phyloP scores from a whole-genome alignment of 2,888 invertebrate species.

The Hipparchia sbordonii region DNA sequence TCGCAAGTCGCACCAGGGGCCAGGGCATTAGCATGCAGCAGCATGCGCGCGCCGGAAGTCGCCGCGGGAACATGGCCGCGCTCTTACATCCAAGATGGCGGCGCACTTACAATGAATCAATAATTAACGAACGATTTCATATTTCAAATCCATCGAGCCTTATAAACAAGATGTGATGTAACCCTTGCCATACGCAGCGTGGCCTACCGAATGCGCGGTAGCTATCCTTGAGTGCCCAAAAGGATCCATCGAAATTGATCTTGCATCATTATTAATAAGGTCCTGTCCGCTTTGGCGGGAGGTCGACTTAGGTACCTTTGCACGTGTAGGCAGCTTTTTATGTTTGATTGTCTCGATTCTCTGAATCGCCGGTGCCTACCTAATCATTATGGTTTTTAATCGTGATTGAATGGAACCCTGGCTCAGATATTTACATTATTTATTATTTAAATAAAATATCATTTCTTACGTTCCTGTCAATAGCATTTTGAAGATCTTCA shows the following conservation, averaged over 20 bases:
- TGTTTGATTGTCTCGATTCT: constrained; percentile 61
- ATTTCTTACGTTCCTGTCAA: too few relatives aligned
- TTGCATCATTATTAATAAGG: constrained; percentile 56
- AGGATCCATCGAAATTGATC: constrained; percentile 58
- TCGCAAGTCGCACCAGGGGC: constrained; percentile 50
- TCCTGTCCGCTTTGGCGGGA: constrained; percentile 62
- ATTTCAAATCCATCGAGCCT: constrained; percentile 70
- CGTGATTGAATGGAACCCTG: constrained; percentile 43
- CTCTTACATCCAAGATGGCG: constrained; percentile 77
- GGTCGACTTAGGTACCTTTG: constrained; percentile 61
- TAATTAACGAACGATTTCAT: constrained; percentile 81
- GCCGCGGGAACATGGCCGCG: constrained; percentile 73
- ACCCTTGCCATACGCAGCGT: constrained; percentile 62
- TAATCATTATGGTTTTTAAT: constrained; percentile 47
- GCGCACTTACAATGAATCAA: constrained; percentile 68
- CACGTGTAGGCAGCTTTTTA: constrained; percentile 59
- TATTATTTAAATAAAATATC: background rate
- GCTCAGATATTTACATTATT: constrained; percentile 42
- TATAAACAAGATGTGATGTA: constrained; percentile 74
- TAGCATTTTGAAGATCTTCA: too few relatives aligned
- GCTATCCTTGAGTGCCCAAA: constrained; percentile 67
- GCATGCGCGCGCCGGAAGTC: constrained; percentile 79
- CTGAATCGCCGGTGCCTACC: constrained; percentile 46
- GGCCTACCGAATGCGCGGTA: constrained; percentile 60
- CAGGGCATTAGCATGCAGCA: constrained; percentile 77